Evolutionary conservation across 2,113 vertebrate genomes (phyloP).

Genomic region (Tachycineta bicolor): DNA sequence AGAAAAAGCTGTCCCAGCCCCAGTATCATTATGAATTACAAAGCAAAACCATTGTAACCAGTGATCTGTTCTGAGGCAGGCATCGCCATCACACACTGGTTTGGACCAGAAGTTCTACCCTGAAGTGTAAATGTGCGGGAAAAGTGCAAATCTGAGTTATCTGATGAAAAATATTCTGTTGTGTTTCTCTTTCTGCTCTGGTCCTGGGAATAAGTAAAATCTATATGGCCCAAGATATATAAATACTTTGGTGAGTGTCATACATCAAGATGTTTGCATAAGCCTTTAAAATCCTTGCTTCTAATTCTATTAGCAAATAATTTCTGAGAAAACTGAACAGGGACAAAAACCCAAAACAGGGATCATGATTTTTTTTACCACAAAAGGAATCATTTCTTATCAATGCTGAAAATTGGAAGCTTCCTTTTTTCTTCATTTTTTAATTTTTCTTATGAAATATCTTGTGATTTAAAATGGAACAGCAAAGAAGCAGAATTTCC

Average conservation of each 20-base stretch:
- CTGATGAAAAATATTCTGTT: not conserved
- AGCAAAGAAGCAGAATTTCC: not conserved
- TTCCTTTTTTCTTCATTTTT: not conserved
- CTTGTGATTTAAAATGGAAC: not conserved
- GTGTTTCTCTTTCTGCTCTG: not conserved
- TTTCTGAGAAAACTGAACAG: not conserved
- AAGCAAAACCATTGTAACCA: not conserved
- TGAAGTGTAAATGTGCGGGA: not conserved
- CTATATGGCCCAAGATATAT: not conserved
- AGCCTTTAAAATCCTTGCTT: not conserved
- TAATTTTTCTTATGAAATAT: not conserved
- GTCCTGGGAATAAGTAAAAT: not conserved
- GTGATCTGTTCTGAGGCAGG: not conserved
- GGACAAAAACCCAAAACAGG: not conserved
- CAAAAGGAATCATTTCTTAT: not conserved
- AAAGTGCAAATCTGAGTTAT: not conserved
- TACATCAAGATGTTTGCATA: not conserved
- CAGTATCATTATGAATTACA: not conserved
- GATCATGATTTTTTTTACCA: not conserved
- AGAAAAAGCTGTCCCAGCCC: not conserved
- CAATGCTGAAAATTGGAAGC: not conserved
- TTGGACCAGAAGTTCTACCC: not conserved
- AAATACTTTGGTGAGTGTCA: not conserved
- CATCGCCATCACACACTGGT: not conserved
- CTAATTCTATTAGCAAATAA: not conserved